These are phyloP conservation scores for Drosophila macrospina DNA, from an alignment of 2,888 invertebrate genomes.

Conservation along the genomic window DNA sequence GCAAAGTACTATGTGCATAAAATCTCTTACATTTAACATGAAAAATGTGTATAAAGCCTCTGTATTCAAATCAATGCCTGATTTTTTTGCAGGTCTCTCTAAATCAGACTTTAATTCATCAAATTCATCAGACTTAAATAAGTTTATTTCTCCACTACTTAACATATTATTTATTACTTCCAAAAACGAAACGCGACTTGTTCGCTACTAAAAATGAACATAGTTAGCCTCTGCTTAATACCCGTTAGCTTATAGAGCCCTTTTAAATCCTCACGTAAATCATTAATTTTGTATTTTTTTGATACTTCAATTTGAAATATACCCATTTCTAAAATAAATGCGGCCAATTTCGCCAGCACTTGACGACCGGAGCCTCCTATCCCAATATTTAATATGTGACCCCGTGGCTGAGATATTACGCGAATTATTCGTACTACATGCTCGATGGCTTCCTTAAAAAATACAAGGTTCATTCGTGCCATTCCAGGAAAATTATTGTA, in stretches of 20 bases:
- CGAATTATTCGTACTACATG: slow-evolving; percentile 93
- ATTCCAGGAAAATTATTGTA: slow-evolving; percentile 92
- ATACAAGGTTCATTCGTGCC: slow-evolving; percentile 92
- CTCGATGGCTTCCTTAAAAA: slow-evolving; percentile 94
- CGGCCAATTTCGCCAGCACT: slow-evolving; percentile 91
- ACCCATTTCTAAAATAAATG: slow-evolving; percentile 92
- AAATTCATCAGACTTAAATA: slow-evolving; percentile 95
- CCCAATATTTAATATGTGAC: slow-evolving; percentile 93
- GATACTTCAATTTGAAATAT: slow-evolving; percentile 93
- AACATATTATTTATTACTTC: slow-evolving; percentile 96
- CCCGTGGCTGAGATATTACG: slow-evolving; percentile 93
- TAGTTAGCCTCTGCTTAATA: slow-evolving; percentile 90
- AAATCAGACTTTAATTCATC: slow-evolving; percentile 88
- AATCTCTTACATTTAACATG: slow-evolving; percentile 90
- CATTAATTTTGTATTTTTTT: slow-evolving; percentile 90
- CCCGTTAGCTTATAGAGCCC: slow-evolving; percentile 90
- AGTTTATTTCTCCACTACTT: slow-evolving; percentile 94
- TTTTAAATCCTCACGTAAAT: slow-evolving; percentile 94
- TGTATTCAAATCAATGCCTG: slow-evolving; percentile 87
- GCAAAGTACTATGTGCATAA: slow-evolving; percentile 93
- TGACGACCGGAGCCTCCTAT: slow-evolving; percentile 95
- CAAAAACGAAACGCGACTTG: slow-evolving; percentile 94
- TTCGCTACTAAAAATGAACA: slow-evolving; percentile 94
- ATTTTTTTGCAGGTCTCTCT: slow-evolving; percentile 79
- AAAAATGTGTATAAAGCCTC: slow-evolving; percentile 91